These are phyloP conservation scores for Laothoe populi DNA, from an alignment of 2,888 invertebrate species.

Conservation along the genomic window DNA sequence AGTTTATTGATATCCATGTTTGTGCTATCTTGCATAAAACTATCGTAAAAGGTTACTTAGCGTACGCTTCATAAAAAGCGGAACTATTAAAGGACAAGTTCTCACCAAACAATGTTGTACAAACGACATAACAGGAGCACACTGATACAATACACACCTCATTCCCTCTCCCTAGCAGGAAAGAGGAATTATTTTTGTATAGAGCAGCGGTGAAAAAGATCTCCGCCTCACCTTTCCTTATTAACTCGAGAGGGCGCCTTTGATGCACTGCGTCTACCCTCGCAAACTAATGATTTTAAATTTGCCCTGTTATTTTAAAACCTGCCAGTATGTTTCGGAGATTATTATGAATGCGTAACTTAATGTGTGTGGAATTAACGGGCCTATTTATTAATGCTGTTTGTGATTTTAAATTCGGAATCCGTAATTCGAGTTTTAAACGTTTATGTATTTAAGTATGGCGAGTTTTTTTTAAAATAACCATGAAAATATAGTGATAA, in stretches of 20 bases:
- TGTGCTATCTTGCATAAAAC: not conserved
- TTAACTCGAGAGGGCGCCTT: constrained; percentile 73
- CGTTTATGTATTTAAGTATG: not conserved
- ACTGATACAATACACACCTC: constrained; percentile 43
- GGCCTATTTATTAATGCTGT: constrained; percentile 17
- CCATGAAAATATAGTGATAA: too few relatives aligned
- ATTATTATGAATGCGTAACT: constrained; percentile 44
- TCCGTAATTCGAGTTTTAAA: not conserved
- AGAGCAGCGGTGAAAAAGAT: constrained; percentile 67
- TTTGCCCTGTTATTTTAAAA: constrained; percentile 58
- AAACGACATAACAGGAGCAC: constrained; percentile 57
- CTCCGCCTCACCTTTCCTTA: constrained; percentile 77
- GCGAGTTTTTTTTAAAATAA: not conserved
- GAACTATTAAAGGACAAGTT: constrained; percentile 41
- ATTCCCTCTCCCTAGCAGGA: constrained; percentile 47
- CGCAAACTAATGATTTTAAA: constrained; percentile 76
- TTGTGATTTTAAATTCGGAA: constrained; percentile 9
- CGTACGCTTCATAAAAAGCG: constrained; percentile 19
- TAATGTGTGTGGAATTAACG: constrained; percentile 15
- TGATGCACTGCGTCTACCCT: constrained; percentile 70
- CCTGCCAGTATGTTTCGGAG: constrained; percentile 46
- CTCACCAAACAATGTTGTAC: constrained; percentile 60
- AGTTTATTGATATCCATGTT: not conserved
- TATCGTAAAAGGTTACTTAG: not conserved
- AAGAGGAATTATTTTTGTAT: constrained; percentile 67